Evolutionary conservation across 1,140 invertebrate species (phyloP), one percentile per base, ranked within the genome.

Genomic region (Thalassaphorura encarpata): DNA sequence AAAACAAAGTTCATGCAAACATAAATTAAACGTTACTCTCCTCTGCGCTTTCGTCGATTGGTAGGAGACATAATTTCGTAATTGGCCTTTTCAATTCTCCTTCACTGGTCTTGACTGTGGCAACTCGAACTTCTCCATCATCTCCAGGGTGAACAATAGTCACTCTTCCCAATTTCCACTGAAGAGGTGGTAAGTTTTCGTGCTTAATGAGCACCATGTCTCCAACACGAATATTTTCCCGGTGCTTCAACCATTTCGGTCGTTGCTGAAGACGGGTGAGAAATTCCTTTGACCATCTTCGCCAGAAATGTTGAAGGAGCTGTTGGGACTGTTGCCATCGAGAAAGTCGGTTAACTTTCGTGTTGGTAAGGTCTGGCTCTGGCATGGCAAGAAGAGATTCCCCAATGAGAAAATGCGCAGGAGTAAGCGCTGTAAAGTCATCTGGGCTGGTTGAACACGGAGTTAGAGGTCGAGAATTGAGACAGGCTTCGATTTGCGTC

Each of bases 151-250:
- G 62, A 24, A 67, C 19, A 2, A 66, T 42, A 21, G 63, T 56
- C 6, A 71, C 61, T 48, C 66, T 58, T 43, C 68, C 69, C 15
- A 69, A 24, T 27, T 57, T 46, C 69, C 69, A 72, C 49, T 68
- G 53, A n/a, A 61, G 42, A 27, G 67, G 66, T 23, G 61, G 62
- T 0, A 62, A 16, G 33, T 66, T 45, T 6, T 65, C 57, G 8
- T 67, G 67, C 39, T 62, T 66, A 2, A 70, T 27, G 3, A 69
- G 19, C 1, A 68, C 66, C 6, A 61, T 8, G 40, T 48, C 43
- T 16, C 36, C 40, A 11, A 29, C 18, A 24, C 52, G 27, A 15
- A 63, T 28, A 21, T 60, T 56, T 23, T 0, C 2, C n/a, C 21
- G 50, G 18, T 8, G 16, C 16, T 6, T n/a, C 11, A 50, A 28